Percentiles rank a stretch among this genome's conserved stretches.
phyloP scores from a whole-genome alignment of 2,113 vertebrate species.

The Sebastes schlegelii region DNA sequence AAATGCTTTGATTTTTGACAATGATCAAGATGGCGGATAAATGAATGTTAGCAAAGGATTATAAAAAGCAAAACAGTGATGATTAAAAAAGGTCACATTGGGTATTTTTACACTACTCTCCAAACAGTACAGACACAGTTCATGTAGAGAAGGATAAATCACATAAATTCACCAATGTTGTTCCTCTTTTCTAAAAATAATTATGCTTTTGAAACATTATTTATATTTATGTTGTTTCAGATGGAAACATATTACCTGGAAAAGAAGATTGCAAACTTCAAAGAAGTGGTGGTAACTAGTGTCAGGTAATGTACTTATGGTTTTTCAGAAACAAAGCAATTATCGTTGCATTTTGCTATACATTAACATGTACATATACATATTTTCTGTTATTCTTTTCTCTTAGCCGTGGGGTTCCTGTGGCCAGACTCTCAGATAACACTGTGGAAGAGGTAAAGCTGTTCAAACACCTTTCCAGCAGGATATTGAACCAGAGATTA shows the following conservation, averaged over 20 bases:
- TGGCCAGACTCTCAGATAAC: neutral
- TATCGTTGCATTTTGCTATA: neutral
- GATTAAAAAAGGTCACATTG: neutral
- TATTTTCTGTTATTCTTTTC: neutral
- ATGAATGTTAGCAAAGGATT: neutral
- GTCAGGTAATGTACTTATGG: constrained; percentile 35
- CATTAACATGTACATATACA: neutral
- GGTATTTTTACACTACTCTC: neutral
- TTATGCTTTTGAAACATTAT: neutral
- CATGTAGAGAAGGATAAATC: neutral
- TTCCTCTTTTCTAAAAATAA: neutral
- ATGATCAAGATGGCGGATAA: neutral
- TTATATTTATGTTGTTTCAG: constrained; percentile 21
- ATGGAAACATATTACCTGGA: neutral
- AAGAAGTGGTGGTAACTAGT: constrained; percentile 17
- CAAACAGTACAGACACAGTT: neutral
- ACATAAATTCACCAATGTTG: neutral
- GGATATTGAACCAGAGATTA: neutral
- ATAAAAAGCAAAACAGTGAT: neutral
- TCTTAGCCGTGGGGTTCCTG: neutral
- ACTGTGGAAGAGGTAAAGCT: neutral
- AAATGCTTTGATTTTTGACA: neutral
- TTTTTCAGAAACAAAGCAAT: neutral
- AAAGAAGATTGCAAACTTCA: neutral
- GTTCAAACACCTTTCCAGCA: neutral